Conservation (phyloP, 2,113 vertebrate genomes). For the Pleuronectes platessa region DNA sequence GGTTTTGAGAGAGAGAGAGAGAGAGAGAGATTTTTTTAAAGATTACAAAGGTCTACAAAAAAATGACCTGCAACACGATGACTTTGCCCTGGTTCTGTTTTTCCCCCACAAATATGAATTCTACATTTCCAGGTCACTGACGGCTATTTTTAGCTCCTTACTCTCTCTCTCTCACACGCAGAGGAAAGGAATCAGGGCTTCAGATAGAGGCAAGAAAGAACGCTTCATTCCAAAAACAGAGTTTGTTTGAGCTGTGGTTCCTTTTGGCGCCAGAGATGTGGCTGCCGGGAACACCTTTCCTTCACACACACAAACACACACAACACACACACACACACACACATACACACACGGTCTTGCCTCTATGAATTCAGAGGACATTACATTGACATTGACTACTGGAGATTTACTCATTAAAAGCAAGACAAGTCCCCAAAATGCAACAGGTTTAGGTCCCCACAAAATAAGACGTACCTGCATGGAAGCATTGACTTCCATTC, state of each 20-base stretch:
- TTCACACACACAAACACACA: constrained; percentile 34
- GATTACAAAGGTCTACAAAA: constrained; percentile 41
- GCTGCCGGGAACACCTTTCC: constrained; percentile 73
- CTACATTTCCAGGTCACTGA: constrained; percentile 70
- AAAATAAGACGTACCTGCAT: background rate
- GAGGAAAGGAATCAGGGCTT: constrained; percentile 63
- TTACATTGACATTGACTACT: background rate
- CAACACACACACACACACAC: constrained; percentile 28
- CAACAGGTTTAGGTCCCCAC: background rate
- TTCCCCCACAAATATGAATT: constrained; percentile 53
- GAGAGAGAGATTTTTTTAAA: background rate
- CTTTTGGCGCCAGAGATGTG: constrained; percentile 67
- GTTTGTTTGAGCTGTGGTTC: constrained; percentile 77
- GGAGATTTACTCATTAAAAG: background rate
- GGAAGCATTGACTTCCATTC: no score
- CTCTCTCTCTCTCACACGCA: constrained; percentile 35
- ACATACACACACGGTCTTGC: background rate
- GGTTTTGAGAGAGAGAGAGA: no score
- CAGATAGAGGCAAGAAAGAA: constrained; percentile 62
- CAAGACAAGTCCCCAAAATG: background rate
- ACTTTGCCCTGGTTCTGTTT: constrained; percentile 42
- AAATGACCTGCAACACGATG: constrained; percentile 36
- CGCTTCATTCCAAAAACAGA: constrained; percentile 63
- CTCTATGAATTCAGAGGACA: background rate
- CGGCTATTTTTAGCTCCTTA: constrained; percentile 65